Base-by-base conservation (phyloP, 2,888 invertebrate genomes). In the Macrosiphum euphorbiae region DNA sequence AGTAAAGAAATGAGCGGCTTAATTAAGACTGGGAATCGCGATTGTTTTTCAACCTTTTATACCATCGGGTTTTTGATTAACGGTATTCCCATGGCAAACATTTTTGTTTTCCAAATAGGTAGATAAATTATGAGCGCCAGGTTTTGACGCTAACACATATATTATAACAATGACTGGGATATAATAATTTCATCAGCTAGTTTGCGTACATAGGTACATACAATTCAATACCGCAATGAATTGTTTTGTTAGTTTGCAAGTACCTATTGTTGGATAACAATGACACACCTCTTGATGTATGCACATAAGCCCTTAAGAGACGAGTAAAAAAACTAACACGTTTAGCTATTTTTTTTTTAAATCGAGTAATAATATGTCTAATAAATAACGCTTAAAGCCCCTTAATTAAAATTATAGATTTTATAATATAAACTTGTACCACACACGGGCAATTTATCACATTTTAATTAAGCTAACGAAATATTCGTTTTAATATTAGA, bases 21-120 rank as follows among this genome's bases (percentile, higher is more conserved):
- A 93, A 93, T 93, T 92, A 89, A 89, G 84, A 93, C 55, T 44
- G 88, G 50, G 78, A 55, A 92, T 52, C 52, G 24, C 88, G 88
- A 92, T 92, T 92, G 92, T 92, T 92, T 87, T 67, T 10, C 50
- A 28, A 50, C 47, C 35, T 50, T 92, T 88, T 87, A 44, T 44
- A 86, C n/a, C 50, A 28, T 41, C 28, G 26, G n/a, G n/a, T 10
- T 26, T 86, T 67, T 52, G 87, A 92, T 92, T 88, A 67, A 92
- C 67, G 87, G 41, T 52, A 67, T 88, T 67, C 41, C 50, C 67
- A 52, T 50, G 44, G 44, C n/a, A 58, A 47, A 86, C 86, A n/a
- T 85, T 92, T 92, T 87, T 41, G 61, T 86, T 50, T 86, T 87
- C 26, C 58, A 28, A 44, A 89, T 61, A 61, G 89, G 44, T 58